Conservation (phyloP, 53 echinoderm and acorn worm species). For the Apostichopus leukothele region DNA sequence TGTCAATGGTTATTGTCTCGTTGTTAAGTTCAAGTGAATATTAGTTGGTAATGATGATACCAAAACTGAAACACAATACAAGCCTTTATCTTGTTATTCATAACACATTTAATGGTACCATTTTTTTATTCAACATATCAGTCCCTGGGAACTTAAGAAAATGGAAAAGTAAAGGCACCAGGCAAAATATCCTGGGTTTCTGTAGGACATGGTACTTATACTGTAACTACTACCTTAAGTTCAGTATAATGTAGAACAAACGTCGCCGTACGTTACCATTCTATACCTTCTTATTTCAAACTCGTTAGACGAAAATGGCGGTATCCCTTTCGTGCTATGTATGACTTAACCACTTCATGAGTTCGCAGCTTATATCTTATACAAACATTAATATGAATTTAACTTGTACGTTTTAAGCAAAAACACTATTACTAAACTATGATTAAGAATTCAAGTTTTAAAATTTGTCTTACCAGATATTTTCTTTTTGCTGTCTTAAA, state of each 20-base stretch:
- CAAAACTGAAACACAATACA: neutral
- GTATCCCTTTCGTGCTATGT: neutral
- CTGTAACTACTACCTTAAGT: conserved; percentile 29
- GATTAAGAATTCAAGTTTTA: no score
- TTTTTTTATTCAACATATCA: conserved; percentile 25
- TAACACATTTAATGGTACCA: conserved; percentile 43
- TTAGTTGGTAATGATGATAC: no score
- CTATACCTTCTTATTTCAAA: conserved; percentile 11
- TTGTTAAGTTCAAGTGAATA: no score
- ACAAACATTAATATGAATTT: no score
- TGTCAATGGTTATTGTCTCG: no score
- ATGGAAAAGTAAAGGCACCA: conserved; percentile 34
- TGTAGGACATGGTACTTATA: conserved; percentile 18
- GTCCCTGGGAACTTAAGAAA: conserved; percentile 41
- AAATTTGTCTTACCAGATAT: no score
- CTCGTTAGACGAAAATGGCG: conserved; percentile 26
- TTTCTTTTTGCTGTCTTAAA: no score
- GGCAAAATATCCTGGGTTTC: neutral
- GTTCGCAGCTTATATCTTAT: no score
- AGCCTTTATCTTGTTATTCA: conserved; percentile 29
- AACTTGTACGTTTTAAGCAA: no score
- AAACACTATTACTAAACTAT: no score
- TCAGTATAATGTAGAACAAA: neutral
- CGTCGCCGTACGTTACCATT: neutral
- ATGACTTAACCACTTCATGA: no score